Evolutionary conservation across 2,888 invertebrate genomes (phyloP).

Genomic region (Lepidochrysops patricia): DNA sequence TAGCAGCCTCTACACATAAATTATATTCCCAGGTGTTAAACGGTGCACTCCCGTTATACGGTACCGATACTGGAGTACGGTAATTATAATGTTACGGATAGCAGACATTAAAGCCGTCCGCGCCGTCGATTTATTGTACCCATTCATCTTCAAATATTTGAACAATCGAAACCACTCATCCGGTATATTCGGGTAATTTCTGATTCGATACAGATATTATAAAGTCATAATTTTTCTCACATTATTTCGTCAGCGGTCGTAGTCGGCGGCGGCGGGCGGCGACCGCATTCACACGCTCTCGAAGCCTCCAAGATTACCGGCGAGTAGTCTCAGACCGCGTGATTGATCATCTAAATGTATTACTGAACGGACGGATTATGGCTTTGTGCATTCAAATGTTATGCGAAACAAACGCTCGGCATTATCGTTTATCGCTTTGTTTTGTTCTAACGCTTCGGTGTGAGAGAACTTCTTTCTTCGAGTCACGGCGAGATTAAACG

Average conservation of each 20-base stretch:
- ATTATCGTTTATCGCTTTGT: conserved; percentile 15
- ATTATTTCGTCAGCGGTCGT: conserved; percentile 47
- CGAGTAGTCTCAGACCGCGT: conserved; percentile 49
- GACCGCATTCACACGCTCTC: conserved; percentile 67
- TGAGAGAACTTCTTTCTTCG: background rate
- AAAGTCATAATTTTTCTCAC: conserved; percentile 35
- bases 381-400: conserved; percentile 37
- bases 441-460: conserved; percentile 16
- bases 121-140: background rate
- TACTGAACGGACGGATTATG: conserved; percentile 44
- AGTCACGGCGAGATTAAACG: background rate
- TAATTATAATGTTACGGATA: background rate
- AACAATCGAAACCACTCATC: background rate
- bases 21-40: background rate
- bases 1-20: background rate
- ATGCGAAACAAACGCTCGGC: conserved; percentile 12
- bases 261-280: conserved; percentile 42
- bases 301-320: conserved; percentile 51
- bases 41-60: background rate
- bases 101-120: background rate
- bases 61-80: background rate
- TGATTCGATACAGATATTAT: conserved; percentile 9
- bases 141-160: background rate
- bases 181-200: background rate
- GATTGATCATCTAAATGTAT: conserved; percentile 60